These are phyloP conservation scores for Sebastes trivittatus DNA, from an alignment of 2,797 vertebrate species.

Conservation along the genomic window DNA sequence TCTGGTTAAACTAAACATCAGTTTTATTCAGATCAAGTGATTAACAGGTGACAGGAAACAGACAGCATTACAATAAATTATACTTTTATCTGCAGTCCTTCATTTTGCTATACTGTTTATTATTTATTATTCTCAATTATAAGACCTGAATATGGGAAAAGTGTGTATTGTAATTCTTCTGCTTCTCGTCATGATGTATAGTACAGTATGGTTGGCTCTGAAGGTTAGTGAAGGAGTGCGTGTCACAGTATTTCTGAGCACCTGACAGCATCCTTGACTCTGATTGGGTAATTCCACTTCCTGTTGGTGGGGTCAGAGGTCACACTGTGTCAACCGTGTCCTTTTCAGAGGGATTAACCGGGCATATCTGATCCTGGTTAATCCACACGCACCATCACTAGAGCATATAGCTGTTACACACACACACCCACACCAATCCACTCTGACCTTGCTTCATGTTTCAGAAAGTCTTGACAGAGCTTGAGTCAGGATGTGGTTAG, in stretches of 20 bases:
- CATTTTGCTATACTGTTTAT: not conserved
- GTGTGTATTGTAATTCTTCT: not conserved
- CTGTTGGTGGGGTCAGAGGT: constrained; percentile 67
- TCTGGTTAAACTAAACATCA: not conserved
- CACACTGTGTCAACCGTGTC: constrained; percentile 49
- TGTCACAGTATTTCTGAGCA: not conserved
- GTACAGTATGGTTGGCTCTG: not conserved
- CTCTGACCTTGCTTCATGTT: constrained; percentile 34
- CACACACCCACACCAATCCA: constrained; percentile 23
- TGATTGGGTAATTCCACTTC: constrained; percentile 56
- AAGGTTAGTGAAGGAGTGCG: not conserved
- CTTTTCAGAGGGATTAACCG: constrained; percentile 70
- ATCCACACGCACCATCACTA: constrained; percentile 68
- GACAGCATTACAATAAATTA: not conserved
- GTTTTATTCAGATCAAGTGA: not conserved
- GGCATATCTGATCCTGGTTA: constrained; percentile 70
- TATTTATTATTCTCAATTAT: not conserved
- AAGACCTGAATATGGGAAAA: not conserved
- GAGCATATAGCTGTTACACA: constrained; percentile 39
- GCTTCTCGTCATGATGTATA: not conserved
- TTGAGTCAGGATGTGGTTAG: not conserved
- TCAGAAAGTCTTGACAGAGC: not conserved
- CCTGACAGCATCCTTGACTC: constrained; percentile 11
- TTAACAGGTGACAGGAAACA: not conserved
- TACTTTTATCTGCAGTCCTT: not conserved